Evolutionary conservation across 2,797 vertebrate genomes (phyloP), one percentile per base, ranked within the genome.

Genomic region (Centroberyx gerrardi): DNA sequence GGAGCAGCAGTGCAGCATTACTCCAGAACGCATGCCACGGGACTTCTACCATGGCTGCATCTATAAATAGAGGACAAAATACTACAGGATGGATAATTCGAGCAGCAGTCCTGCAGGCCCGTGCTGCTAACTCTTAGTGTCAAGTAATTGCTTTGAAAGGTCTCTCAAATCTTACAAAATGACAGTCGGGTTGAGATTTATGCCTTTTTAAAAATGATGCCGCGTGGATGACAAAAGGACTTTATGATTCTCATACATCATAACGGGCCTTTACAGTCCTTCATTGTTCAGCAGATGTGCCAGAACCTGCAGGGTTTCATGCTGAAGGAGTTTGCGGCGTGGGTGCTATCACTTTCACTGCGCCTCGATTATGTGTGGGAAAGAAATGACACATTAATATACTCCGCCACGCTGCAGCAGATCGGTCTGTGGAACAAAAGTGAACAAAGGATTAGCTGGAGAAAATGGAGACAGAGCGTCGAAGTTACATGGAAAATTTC

Each of bases 211-310:
- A 80, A 73, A 77, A 83, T 69, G 56, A 78, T 70, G 53, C 53
- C 68, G 75, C 60, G 67, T 70, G 56, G 61, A 82, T 75, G 83
- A 92, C 85, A 87, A 86, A 86, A 80, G 73, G 49, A 17, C 58
- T 88, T 80, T 44, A 64, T 75, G 85, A 31, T 72, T 65, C 61
- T 75, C 80, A 53, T 73, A 68, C 82, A 84, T 88, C 80, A 82
- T 29, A 71, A 28, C 63, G 10, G 33, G 22, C 51, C 66, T 65
- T 65, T 22, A 79, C 78, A 83, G 82, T 62, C 72, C 31, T 33
- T 85, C 79, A 83, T 85, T 90, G 85, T 91, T 81, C 31, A 0
- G 61, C 52, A 62, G 81, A 91, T 87, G 74, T 88, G 82, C 81
- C 77, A 62, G 79, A 84, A 91, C 84, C 87, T 85, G 87, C 86